Percentiles rank a stretch among this genome's conserved stretches.
Evolutionary conservation across 2,113 vertebrate species (phyloP).

Genomic region (Lophius piscatorius): DNA sequence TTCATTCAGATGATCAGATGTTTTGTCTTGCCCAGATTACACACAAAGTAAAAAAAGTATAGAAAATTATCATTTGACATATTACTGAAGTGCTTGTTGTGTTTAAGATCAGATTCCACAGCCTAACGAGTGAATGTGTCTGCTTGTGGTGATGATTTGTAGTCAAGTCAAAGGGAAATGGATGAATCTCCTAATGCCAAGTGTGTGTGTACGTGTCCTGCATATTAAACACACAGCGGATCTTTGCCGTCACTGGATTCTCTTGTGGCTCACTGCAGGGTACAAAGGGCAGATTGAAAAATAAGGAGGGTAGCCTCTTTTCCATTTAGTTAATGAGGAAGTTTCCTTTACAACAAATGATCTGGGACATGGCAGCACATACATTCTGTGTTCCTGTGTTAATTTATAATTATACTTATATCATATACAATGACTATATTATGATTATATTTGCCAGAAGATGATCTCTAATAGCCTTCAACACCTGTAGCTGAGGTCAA

Average conservation of each 20-base stretch:
- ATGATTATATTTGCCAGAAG: no score
- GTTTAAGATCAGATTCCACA: constrained; percentile 1
- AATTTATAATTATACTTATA: no score
- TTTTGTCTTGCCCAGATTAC: no score
- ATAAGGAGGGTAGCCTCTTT: constrained; percentile 41
- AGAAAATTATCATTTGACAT: no score
- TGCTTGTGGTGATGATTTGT: constrained; percentile 51
- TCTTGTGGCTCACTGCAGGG: constrained; percentile 61
- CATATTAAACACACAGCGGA: constrained; percentile 79
- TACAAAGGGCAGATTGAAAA: constrained; percentile 79
- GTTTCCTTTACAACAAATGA: constrained; percentile 5
- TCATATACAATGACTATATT: no score
- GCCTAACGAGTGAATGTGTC: background rate
- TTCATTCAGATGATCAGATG: no score
- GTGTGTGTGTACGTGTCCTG: constrained; percentile 64
- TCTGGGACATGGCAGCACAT: background rate
- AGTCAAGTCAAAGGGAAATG: constrained; percentile 55
- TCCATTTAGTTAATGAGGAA: constrained; percentile 41
- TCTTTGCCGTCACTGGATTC: constrained; percentile 71
- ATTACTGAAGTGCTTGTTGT: background rate
- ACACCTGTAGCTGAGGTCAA: background rate
- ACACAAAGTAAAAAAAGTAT: no score
- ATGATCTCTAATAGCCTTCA: background rate
- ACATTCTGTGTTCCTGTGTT: no score
- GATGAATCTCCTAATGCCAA: constrained; percentile 47